phyloP scores from a whole-genome alignment of 2,797 vertebrate genomes.

The Epinephelus malabaricus region DNA sequence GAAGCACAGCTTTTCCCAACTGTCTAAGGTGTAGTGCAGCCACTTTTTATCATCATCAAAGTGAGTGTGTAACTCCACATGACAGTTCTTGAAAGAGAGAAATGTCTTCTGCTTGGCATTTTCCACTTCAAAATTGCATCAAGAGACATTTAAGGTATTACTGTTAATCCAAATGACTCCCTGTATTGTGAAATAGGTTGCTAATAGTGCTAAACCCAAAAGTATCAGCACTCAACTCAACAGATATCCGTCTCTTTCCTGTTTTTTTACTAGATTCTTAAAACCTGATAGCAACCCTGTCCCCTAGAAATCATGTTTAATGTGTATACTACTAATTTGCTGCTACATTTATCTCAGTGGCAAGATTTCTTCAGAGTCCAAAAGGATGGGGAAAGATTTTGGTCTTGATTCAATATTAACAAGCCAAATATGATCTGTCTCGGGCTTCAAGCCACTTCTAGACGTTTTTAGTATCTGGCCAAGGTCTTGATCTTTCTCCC shows the following conservation, averaged over 20 bases:
- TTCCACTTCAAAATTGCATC: not conserved
- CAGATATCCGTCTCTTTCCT: not conserved
- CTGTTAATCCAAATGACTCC: conserved; percentile 4
- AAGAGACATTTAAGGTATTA: conserved; percentile 15
- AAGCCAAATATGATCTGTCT: no score
- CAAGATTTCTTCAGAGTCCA: no score
- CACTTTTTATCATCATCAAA: conserved; percentile 40
- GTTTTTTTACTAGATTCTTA: not conserved
- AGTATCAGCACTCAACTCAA: not conserved
- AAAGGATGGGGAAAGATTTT: no score
- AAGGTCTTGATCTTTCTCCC: no score
- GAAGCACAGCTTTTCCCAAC: conserved; percentile 37
- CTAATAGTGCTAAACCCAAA: not conserved
- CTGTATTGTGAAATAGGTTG: not conserved
- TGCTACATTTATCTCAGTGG: not conserved
- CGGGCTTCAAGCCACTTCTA: no score
- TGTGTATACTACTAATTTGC: no score
- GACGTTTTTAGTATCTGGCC: no score
- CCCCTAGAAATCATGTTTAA: not conserved
- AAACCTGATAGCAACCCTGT: not conserved
- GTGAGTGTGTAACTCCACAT: not conserved
- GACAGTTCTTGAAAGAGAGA: conserved; percentile 28
- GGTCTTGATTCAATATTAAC: no score
- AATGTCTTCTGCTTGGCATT: not conserved
- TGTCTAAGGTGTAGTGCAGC: conserved; percentile 38